Conservation (phyloP, 2,888 invertebrate genomes). For the Tetramorium bicarinatum region DNA sequence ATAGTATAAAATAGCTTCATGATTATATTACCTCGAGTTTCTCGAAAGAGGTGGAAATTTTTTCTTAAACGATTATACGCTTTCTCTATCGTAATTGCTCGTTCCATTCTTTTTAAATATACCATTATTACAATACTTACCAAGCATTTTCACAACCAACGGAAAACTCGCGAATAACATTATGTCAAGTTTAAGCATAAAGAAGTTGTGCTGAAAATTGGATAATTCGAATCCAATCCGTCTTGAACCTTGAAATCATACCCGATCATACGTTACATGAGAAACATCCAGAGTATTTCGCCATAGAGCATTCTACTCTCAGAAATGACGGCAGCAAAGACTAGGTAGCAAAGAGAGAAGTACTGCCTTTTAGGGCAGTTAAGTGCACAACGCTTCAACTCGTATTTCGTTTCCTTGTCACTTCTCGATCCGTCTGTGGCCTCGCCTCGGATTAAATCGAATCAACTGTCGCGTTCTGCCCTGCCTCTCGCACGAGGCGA, state of each 20-base stretch:
- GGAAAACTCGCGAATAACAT: neutral
- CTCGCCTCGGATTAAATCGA: slow-evolving; percentile 71
- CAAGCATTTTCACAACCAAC: neutral
- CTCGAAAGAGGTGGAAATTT: neutral
- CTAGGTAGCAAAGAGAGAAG: slow-evolving; percentile 75
- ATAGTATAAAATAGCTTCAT: slow-evolving; percentile 5
- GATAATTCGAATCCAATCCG: neutral
- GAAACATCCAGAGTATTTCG: slow-evolving; percentile 62
- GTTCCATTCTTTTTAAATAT: neutral
- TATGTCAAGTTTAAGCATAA: neutral
- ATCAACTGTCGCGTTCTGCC: slow-evolving; percentile 68
- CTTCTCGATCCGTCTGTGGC: slow-evolving; percentile 69
- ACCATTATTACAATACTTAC: neutral
- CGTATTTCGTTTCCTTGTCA: slow-evolving; percentile 66
- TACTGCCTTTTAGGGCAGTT: slow-evolving; percentile 84
- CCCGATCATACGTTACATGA: slow-evolving; percentile 27
- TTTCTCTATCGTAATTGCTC: neutral
- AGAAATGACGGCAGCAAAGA: slow-evolving; percentile 76
- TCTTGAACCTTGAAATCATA: neutral
- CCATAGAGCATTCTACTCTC: slow-evolving; percentile 65
- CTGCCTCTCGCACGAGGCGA: slow-evolving; percentile 68
- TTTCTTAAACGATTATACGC: neutral
- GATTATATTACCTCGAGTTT: neutral
- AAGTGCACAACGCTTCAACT: slow-evolving; percentile 79
- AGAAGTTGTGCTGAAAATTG: neutral